Evolutionary conservation across 2,888 invertebrate species (phyloP).

Genomic region (Apamea anceps): DNA sequence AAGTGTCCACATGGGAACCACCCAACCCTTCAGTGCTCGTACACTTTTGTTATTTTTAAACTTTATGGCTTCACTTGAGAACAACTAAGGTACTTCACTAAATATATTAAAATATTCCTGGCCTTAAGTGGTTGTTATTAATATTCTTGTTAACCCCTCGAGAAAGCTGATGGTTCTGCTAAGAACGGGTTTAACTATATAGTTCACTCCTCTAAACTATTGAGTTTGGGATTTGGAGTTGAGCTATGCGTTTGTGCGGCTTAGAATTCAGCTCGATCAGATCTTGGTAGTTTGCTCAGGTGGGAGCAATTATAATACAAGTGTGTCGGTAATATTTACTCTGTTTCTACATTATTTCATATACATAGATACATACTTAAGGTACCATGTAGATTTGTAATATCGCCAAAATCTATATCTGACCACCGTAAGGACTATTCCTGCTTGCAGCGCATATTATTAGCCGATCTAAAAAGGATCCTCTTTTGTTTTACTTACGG

Average conservation of each 20-base stretch:
- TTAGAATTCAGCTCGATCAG: slow-evolving; percentile 5
- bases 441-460: no score
- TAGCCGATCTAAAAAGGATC: no score
- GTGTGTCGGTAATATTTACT: not conserved
- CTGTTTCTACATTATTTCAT: not conserved
- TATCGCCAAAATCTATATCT: no score
- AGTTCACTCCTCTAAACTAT: slow-evolving; percentile 22
- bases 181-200: slow-evolving; percentile 6
- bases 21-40: slow-evolving; percentile 38
- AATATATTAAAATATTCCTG: slow-evolving; percentile 33
- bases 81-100: slow-evolving; percentile 14
- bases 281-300: not conserved
- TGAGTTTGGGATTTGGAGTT: slow-evolving; percentile 17
- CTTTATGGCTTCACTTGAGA: slow-evolving; percentile 41
- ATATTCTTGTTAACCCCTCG: slow-evolving; percentile 26
- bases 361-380: not conserved
- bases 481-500: no score
- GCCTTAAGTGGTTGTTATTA: slow-evolving; percentile 32
- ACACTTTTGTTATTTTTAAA: slow-evolving; percentile 54
- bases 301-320: not conserved
- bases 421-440: no score
- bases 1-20: slow-evolving; percentile 42
- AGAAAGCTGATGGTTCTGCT: not conserved
- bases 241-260: not conserved
- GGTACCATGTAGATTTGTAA: no score